Conservation (phyloP, 2,888 invertebrate species). For the Chymomyza procnemis region DNA sequence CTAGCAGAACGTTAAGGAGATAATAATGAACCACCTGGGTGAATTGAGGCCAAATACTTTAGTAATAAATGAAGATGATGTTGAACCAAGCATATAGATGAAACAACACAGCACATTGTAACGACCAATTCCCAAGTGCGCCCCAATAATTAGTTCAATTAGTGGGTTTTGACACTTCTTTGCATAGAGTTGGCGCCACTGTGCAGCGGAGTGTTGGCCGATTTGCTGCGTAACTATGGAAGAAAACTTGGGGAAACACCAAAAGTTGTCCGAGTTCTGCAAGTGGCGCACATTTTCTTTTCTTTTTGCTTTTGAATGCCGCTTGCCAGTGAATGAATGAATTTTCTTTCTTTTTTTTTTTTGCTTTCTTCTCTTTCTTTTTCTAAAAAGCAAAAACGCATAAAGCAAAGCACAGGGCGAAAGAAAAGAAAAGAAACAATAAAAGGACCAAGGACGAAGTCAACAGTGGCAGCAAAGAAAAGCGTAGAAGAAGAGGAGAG, state of each 20-base stretch:
- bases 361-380: conserved; percentile 3
- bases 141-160: too few relatives aligned
- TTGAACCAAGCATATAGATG: too few relatives aligned
- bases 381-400: conserved; percentile 10
- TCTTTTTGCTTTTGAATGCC: conserved; percentile 41
- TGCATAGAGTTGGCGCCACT: background rate
- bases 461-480: conserved; percentile 28
- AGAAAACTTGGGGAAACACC: conserved; percentile 47
- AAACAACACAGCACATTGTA: too few relatives aligned
- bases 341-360: conserved; percentile 28
- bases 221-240: conserved; percentile 21
- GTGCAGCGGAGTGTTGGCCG: conserved; percentile 12
- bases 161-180: background rate
- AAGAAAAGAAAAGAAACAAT: conserved; percentile 27
- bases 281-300: conserved; percentile 8
- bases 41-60: too few relatives aligned
- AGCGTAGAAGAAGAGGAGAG: conserved; percentile 14
- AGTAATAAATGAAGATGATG: too few relatives aligned
- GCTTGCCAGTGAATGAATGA: conserved; percentile 59
- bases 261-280: conserved; percentile 62
- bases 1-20: too few relatives aligned
- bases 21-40: too few relatives aligned
- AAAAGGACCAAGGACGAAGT: conserved; percentile 22
- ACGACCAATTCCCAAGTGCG: too few relatives aligned
- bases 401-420: conserved; percentile 14